A percentile compares a stretch with the other conserved stretches of the same genome.
phyloP scores from a whole-genome alignment of 2,888 invertebrate species.

The Iphiclides podalirius region DNA sequence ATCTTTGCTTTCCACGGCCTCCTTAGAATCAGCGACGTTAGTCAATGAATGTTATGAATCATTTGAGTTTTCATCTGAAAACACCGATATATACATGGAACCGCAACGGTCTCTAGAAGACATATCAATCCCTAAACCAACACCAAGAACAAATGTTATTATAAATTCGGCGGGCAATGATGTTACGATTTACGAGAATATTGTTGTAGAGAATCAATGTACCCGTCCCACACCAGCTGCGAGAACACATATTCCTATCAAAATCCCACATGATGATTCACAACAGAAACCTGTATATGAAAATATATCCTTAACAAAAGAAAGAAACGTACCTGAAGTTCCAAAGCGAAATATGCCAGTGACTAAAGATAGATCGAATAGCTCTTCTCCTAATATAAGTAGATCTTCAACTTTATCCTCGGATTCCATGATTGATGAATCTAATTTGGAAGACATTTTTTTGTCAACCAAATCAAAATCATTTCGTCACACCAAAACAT shows the following conservation, averaged over 20 bases:
- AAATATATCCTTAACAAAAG: conserved; percentile 50
- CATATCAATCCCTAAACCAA: conserved; percentile 44
- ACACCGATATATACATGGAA: conserved; percentile 12
- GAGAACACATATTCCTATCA: conserved; percentile 56
- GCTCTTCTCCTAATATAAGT: conserved; percentile 46
- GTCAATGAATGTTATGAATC: conserved; percentile 72
- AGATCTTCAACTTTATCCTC: conserved; percentile 63
- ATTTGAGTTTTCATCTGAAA: conserved; percentile 47
- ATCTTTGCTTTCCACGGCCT: conserved; percentile 46
- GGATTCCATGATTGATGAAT: conserved; percentile 68
- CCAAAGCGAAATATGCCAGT: conserved; percentile 48
- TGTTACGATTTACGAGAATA: conserved; percentile 61
- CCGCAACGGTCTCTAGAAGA: conserved; percentile 29
- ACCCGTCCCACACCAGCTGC: conserved; percentile 57
- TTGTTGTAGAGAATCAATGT: conserved; percentile 41
- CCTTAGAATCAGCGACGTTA: conserved; percentile 51
- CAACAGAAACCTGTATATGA: conserved; percentile 56
- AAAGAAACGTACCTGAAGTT: conserved; percentile 48
- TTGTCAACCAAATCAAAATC: conserved; percentile 70
- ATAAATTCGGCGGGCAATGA: conserved; percentile 34
- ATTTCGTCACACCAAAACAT: conserved; percentile 54
- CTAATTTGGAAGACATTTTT: conserved; percentile 71
- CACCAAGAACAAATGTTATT: conserved; percentile 48
- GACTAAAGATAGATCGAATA: conserved; percentile 35
- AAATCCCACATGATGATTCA: conserved; percentile 39